A percentile compares a stretch with the other conserved stretches of the same genome.
phyloP scores from a whole-genome alignment of 2,113 vertebrate genomes.

The Leucopsar rothschildi region DNA sequence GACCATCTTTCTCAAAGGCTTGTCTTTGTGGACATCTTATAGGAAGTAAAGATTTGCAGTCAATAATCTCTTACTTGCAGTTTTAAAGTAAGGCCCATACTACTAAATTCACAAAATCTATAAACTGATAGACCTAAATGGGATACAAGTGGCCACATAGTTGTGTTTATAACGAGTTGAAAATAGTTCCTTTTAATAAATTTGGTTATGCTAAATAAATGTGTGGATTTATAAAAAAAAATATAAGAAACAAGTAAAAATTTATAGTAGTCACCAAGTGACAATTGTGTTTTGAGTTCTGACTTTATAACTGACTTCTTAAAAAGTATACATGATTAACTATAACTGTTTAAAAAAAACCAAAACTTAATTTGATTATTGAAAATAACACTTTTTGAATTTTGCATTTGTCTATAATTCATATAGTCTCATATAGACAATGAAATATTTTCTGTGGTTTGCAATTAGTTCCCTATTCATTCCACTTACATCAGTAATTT shows the following conservation, averaged over 20 bases:
- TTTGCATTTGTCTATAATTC: slow-evolving; percentile 13
- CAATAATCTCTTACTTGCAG: background rate
- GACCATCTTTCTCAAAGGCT: background rate
- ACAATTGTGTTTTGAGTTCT: background rate
- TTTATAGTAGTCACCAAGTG: background rate
- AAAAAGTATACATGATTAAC: background rate
- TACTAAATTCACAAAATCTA: background rate
- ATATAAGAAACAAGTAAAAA: background rate
- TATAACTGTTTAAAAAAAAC: background rate
- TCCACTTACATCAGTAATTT: background rate
- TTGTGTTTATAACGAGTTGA: background rate
- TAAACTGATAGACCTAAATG: background rate
- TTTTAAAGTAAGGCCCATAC: background rate
- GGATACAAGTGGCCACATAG: background rate
- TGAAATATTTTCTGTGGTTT: slow-evolving; percentile 4
- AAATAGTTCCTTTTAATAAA: background rate
- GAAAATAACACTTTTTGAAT: background rate
- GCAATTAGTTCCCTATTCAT: background rate
- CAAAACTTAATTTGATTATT: background rate
- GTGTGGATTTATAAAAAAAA: background rate
- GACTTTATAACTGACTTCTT: background rate
- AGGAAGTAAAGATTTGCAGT: background rate
- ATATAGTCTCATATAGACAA: background rate
- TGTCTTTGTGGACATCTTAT: background rate
- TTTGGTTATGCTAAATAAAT: background rate